A percentile compares a stretch with the other conserved stretches of the same genome.
Evolutionary conservation across 2,113 vertebrate genomes (phyloP).

Genomic region (Leucosticte australis): DNA sequence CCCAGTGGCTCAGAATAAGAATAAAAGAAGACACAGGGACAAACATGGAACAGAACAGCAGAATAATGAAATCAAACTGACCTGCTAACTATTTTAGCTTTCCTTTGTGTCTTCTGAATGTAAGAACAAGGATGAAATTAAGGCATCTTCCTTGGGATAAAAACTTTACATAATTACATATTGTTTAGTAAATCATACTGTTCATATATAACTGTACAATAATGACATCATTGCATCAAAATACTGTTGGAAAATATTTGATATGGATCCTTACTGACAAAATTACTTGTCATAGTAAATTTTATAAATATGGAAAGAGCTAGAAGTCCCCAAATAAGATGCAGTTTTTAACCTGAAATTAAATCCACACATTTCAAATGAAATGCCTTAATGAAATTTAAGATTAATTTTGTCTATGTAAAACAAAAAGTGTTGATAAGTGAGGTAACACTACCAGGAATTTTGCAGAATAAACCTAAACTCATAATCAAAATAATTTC

Average conservation of each 20-base stretch:
- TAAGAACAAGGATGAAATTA: not conserved
- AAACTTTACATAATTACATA: not conserved
- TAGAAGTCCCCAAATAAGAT: not conserved
- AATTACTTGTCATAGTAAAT: not conserved
- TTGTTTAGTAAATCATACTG: not conserved
- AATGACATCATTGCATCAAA: not conserved
- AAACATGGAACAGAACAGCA: not conserved
- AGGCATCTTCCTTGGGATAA: not conserved
- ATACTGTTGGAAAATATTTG: not conserved
- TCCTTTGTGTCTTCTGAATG: not conserved
- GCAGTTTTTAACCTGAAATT: not conserved
- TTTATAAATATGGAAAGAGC: not conserved
- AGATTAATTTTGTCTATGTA: not conserved
- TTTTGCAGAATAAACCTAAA: not conserved
- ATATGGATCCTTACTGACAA: not conserved
- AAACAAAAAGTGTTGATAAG: not conserved
- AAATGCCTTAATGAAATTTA: not conserved
- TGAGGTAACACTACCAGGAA: not conserved
- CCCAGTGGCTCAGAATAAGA: not conserved
- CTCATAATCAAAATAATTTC: not conserved
- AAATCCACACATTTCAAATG: not conserved
- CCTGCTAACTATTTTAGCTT: not conserved
- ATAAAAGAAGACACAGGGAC: not conserved
- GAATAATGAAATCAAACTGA: not conserved
- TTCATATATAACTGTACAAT: not conserved